phyloP scores from a whole-genome alignment of 2,113 vertebrate species.

The Myiagra hebetior region DNA sequence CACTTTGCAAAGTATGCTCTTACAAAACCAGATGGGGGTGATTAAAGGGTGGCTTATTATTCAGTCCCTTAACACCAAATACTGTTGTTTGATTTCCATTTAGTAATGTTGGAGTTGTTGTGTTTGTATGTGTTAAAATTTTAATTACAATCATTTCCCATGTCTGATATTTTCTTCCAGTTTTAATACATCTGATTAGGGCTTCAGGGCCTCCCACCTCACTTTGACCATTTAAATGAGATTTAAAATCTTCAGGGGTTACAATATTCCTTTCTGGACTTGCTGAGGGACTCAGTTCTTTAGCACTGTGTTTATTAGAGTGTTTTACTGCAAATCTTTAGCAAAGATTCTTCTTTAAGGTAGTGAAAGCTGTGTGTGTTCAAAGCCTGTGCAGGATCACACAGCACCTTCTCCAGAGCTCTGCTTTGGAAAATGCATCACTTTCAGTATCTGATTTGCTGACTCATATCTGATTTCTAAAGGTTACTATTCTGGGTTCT shows the following conservation, averaged over 20 bases:
- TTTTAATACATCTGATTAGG: constrained; percentile 37
- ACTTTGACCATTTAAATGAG: background rate
- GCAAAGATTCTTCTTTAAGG: background rate
- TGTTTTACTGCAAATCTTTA: background rate
- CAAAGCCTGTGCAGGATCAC: background rate
- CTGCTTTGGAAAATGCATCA: background rate
- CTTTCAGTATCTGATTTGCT: background rate
- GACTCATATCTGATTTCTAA: background rate
- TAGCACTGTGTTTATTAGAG: background rate
- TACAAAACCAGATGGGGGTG: background rate
- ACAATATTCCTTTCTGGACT: background rate
- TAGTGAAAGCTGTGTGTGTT: background rate
- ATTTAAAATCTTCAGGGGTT: background rate
- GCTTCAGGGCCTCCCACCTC: background rate
- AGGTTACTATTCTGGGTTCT: background rate
- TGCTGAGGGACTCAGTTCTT: background rate
- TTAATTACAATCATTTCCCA: constrained; percentile 49
- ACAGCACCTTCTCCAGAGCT: background rate
- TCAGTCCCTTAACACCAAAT: background rate
- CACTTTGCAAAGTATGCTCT: background rate
- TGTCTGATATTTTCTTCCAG: constrained; percentile 42
- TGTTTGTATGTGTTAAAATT: constrained; percentile 11
- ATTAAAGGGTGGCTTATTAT: constrained; percentile 7
- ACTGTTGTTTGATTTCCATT: constrained; percentile 2
- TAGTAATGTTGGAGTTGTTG: background rate